These are phyloP conservation scores for Botrylloides violaceus DNA, from an alignment of 23 tunicate species.

Conservation along the genomic window DNA sequence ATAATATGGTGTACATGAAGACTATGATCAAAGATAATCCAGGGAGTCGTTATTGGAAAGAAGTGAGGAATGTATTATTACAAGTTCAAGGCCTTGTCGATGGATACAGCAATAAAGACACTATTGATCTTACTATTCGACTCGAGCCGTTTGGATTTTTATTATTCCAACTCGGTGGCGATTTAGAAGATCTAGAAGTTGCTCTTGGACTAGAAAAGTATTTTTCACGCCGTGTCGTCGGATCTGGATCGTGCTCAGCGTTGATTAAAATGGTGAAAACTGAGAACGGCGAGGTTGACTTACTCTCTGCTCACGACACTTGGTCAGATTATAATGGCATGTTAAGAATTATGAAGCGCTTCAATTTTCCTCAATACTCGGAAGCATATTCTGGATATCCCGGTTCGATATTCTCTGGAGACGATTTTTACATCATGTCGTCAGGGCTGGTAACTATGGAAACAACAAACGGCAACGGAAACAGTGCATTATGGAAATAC, in stretches of 20 bases:
- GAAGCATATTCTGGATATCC: conserved; percentile 33
- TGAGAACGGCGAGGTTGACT: conserved; percentile 13
- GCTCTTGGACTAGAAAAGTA: conserved; percentile 16
- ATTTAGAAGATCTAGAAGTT: conserved; percentile 26
- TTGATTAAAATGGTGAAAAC: conserved; percentile 34
- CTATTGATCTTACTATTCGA: conserved; percentile 25
- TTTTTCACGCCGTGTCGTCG: not conserved
- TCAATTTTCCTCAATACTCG: conserved; percentile 19
- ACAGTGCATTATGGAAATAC: conserved; percentile 31
- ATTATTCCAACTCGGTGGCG: conserved; percentile 26
- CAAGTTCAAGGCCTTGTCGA: conserved; percentile 54
- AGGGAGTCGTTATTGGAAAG: conserved; percentile 23
- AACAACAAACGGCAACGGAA: conserved; percentile 57
- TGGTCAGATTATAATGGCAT: conserved; percentile 29
- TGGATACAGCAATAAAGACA: conserved; percentile 17
- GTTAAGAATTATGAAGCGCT: conserved; percentile 43
- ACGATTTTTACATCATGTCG: conserved; percentile 49
- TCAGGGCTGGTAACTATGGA: conserved; percentile 60
- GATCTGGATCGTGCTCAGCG: conserved; percentile 47
- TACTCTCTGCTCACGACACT: conserved; percentile 36
- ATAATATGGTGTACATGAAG: conserved; percentile 24
- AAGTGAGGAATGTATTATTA: conserved; percentile 19
- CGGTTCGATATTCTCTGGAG: conserved; percentile 32
- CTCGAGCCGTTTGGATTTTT: conserved; percentile 45
- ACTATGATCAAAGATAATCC: conserved; percentile 32